phyloP scores from a whole-genome alignment of 2,113 vertebrate species.

The Cephalopholis sonnerati region DNA sequence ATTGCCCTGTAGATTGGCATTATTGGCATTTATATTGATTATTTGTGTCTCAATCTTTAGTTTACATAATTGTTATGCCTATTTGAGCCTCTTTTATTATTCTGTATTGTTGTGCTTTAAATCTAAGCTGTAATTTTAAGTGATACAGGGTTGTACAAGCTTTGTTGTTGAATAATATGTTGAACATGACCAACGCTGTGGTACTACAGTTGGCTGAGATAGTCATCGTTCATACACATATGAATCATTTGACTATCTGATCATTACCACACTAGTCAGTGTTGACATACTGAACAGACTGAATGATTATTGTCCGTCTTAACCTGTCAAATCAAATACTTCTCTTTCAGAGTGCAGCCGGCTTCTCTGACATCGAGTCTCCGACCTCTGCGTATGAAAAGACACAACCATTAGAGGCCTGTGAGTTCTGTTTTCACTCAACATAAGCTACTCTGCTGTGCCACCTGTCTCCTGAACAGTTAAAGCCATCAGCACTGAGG shows the following conservation, averaged over 20 bases:
- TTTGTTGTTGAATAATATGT: too few species aligned
- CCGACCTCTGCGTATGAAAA: conserved; percentile 90
- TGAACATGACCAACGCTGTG: not conserved
- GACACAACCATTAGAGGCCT: conserved; percentile 89
- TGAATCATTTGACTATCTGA: not conserved
- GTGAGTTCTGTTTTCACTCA: conserved; percentile 79
- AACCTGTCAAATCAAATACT: not conserved
- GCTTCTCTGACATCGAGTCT: conserved; percentile 90
- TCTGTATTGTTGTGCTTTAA: too few species aligned
- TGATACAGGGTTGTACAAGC: too few species aligned
- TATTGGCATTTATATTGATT: not conserved
- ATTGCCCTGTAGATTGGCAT: too few species aligned
- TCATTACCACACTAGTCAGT: not conserved
- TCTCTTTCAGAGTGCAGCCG: conserved; percentile 86
- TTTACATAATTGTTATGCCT: not conserved
- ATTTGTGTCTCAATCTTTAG: not conserved
- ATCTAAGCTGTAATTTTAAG: too few species aligned
- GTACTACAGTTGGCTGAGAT: not conserved
- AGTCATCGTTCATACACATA: not conserved
- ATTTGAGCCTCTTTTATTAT: too few species aligned
- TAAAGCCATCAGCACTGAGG: not conserved
- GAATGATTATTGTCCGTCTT: not conserved
- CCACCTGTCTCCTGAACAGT: not conserved
- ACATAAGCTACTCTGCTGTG: not conserved
- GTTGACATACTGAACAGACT: not conserved